Conservation (phyloP, 2,113 vertebrate species). For the Scolopax mira region DNA sequence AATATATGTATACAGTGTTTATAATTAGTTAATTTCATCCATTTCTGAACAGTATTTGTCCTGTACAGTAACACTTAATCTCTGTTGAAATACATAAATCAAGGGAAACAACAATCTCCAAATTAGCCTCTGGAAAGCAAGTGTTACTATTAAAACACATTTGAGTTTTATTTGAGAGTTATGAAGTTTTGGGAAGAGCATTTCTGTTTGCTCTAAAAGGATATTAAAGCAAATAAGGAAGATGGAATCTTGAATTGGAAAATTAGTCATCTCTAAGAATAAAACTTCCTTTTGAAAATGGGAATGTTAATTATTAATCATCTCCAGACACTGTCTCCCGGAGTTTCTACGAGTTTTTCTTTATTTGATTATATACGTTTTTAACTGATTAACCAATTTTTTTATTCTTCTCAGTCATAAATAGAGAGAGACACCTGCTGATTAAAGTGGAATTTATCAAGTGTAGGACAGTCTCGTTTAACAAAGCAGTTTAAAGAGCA, state of each 20-base stretch:
- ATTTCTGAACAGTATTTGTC: neutral
- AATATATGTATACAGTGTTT: neutral
- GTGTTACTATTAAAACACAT: neutral
- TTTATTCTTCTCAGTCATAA: neutral
- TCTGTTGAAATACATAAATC: neutral
- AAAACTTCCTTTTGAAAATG: slow-evolving; percentile 16
- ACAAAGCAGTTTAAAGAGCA: slow-evolving; percentile 4
- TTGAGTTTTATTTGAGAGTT: neutral
- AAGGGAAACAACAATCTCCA: neutral
- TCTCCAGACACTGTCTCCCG: neutral
- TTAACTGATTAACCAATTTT: slow-evolving; percentile 17
- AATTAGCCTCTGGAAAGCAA: neutral
- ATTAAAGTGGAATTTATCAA: slow-evolving; percentile 30
- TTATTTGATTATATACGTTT: slow-evolving; percentile 27
- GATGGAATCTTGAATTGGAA: neutral
- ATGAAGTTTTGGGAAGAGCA: neutral
- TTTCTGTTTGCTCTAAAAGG: neutral
- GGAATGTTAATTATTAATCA: neutral
- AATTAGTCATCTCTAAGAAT: neutral
- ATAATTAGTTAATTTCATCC: neutral
- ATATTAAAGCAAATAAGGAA: neutral
- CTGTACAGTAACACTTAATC: neutral
- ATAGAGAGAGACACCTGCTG: slow-evolving; percentile 4
- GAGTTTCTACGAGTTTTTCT: neutral
- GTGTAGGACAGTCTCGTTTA: neutral